A percentile compares a stretch with the other conserved stretches of the same genome.
Evolutionary conservation across 2,888 invertebrate genomes (phyloP).

Genomic region (Andrena bucephala): DNA sequence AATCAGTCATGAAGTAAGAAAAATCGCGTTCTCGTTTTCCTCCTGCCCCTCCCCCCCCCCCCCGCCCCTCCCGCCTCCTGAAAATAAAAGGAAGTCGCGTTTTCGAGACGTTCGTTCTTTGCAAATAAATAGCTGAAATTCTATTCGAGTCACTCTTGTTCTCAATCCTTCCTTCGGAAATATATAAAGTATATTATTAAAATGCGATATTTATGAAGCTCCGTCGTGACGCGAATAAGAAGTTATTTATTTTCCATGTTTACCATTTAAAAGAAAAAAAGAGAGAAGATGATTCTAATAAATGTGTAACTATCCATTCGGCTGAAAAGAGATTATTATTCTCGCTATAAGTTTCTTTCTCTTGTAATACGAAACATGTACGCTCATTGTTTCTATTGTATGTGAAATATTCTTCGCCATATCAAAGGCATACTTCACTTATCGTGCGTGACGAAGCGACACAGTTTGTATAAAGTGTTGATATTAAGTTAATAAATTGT

Average conservation of each 20-base stretch:
- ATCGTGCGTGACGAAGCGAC: constrained; percentile 70
- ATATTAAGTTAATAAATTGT: constrained; percentile 75
- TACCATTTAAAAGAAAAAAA: constrained; percentile 18
- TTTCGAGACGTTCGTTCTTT: constrained; percentile 44
- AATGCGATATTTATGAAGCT: constrained; percentile 59
- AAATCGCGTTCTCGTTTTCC: constrained; percentile 38
- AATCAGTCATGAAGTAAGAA: constrained; percentile 29
- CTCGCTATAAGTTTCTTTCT: constrained; percentile 54
- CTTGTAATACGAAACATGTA: constrained; percentile 54
- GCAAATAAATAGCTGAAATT: constrained; percentile 54
- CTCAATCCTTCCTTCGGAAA: constrained; percentile 46
- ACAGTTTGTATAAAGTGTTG: constrained; percentile 75
- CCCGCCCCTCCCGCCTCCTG: too few species aligned
- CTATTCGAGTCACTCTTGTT: constrained; percentile 51
- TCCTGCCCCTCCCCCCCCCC: too few species aligned
- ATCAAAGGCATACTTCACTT: constrained; percentile 67
- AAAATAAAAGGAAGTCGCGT: constrained; percentile 23
- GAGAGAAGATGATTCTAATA: constrained; percentile 31
- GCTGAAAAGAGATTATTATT: constrained; percentile 33
- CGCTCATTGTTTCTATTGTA: constrained; percentile 66
- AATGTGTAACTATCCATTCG: constrained; percentile 57
- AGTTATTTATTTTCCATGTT: constrained; percentile 60
- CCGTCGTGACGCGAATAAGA: constrained; percentile 47
- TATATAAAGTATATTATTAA: constrained; percentile 42
- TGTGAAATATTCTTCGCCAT: constrained; percentile 63